phyloP scores from a whole-genome alignment of 2,113 vertebrate species.

The Petrocephalus microphthalmus region DNA sequence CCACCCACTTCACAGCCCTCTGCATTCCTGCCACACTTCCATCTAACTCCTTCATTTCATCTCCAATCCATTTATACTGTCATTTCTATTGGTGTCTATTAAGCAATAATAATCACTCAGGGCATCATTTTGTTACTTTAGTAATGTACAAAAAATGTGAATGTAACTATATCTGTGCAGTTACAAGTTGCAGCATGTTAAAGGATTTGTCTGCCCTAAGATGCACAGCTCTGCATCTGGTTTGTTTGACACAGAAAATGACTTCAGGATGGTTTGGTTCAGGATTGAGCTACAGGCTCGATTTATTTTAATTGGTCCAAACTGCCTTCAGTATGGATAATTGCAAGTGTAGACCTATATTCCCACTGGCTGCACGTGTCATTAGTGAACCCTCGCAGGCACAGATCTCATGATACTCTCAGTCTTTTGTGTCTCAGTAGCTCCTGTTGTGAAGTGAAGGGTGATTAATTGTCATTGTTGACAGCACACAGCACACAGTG shows the following conservation, averaged over 20 bases:
- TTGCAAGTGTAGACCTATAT: background rate
- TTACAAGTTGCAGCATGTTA: background rate
- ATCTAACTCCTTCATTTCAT: background rate
- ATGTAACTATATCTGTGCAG: background rate
- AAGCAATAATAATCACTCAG: background rate
- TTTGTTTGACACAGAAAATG: background rate
- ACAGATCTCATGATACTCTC: background rate
- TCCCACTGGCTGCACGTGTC: background rate
- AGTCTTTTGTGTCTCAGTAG: background rate
- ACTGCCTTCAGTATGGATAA: background rate
- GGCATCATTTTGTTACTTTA: background rate
- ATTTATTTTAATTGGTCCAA: constrained; percentile 9
- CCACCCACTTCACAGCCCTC: background rate
- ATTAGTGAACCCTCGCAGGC: background rate
- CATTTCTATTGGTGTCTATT: background rate
- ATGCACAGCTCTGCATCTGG: constrained; percentile 2
- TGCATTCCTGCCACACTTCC: background rate
- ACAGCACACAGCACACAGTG: too few relatives aligned
- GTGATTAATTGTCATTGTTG: too few relatives aligned
- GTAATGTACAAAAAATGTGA: background rate
- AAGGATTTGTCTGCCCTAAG: background rate
- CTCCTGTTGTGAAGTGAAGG: background rate
- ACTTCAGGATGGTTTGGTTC: background rate
- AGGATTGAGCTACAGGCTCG: background rate
- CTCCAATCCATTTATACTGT: background rate